Evolutionary conservation across 2,113 vertebrate genomes (phyloP).

Genomic region (Phalacrocorax brasilianus): DNA sequence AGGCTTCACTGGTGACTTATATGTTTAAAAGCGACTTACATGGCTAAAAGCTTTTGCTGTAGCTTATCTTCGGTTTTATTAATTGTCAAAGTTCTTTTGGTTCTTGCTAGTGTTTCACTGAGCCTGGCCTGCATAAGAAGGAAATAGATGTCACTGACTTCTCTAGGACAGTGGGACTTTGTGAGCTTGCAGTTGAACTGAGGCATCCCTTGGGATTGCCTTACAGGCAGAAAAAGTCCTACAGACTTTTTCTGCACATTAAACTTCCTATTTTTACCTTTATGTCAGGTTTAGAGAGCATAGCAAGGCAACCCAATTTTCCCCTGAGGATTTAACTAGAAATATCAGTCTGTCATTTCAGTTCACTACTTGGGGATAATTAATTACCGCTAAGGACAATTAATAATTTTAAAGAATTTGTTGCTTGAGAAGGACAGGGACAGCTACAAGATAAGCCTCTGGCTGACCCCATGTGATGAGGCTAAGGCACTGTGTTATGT

Average conservation of each 20-base stretch:
- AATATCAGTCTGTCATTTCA: slow-evolving; percentile 61
- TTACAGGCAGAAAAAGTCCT: slow-evolving; percentile 40
- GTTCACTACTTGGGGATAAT: slow-evolving; percentile 47
- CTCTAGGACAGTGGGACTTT: slow-evolving; percentile 14
- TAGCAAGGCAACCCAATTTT: slow-evolving; percentile 7
- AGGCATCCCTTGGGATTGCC: slow-evolving; percentile 38
- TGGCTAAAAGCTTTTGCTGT: slow-evolving; percentile 1
- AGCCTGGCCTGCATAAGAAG: neutral
- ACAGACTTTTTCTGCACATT: slow-evolving; percentile 26
- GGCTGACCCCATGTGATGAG: neutral
- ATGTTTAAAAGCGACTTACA: neutral
- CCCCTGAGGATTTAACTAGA: slow-evolving; percentile 44
- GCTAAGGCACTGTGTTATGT: neutral
- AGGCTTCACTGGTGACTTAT: neutral
- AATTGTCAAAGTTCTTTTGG: neutral
- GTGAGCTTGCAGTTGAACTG: neutral
- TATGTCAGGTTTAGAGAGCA: slow-evolving; percentile 36
- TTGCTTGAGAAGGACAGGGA: neutral
- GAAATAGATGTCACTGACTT: slow-evolving; percentile 19
- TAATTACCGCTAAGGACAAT: slow-evolving; percentile 49
- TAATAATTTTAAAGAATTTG: slow-evolving; percentile 15
- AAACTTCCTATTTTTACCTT: slow-evolving; percentile 65
- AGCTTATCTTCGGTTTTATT: neutral
- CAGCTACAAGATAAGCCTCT: neutral
- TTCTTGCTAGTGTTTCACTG: neutral